phyloP scores from a whole-genome alignment of 2,888 invertebrate genomes.

The Perithous albicinctus region DNA sequence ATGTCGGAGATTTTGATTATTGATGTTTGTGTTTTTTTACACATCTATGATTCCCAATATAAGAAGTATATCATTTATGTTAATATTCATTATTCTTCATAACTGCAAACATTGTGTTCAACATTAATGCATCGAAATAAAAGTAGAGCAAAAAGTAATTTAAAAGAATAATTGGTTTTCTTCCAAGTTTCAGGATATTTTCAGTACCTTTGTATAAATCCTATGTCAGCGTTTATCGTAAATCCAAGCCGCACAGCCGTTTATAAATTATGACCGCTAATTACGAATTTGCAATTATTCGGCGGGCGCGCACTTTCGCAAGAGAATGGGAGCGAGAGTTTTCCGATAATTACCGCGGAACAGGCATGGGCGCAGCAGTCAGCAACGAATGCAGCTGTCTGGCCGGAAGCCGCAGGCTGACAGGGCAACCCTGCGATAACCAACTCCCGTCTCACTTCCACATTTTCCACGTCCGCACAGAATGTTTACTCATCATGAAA shows the following conservation, averaged over 20 bases:
- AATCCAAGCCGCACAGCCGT: constrained; percentile 21
- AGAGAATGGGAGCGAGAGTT: constrained; percentile 50
- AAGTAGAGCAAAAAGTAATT: background rate
- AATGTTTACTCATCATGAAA: constrained; percentile 40
- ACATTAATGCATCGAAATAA: background rate
- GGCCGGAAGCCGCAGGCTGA: constrained; percentile 61
- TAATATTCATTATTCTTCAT: no score
- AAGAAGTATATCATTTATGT: no score
- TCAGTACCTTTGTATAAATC: background rate
- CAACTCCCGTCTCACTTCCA: constrained; percentile 16
- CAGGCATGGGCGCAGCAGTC: constrained; percentile 51
- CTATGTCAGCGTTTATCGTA: constrained; percentile 23
- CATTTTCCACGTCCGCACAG: constrained; percentile 10
- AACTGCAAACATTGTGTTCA: background rate
- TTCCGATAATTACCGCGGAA: constrained; percentile 69
- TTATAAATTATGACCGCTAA: constrained; percentile 69
- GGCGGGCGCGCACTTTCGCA: constrained; percentile 24
- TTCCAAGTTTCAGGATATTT: background rate
- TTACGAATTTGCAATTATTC: constrained; percentile 70
- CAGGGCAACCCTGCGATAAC: constrained; percentile 52
- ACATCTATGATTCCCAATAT: background rate
- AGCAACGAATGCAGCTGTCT: constrained; percentile 61
- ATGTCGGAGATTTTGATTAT: no score
- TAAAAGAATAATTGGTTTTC: background rate
- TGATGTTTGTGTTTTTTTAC: no score